Evolutionary conservation across 2,888 invertebrate species (phyloP), one percentile per base, ranked within the genome.

Genomic region (Spisula solida): DNA sequence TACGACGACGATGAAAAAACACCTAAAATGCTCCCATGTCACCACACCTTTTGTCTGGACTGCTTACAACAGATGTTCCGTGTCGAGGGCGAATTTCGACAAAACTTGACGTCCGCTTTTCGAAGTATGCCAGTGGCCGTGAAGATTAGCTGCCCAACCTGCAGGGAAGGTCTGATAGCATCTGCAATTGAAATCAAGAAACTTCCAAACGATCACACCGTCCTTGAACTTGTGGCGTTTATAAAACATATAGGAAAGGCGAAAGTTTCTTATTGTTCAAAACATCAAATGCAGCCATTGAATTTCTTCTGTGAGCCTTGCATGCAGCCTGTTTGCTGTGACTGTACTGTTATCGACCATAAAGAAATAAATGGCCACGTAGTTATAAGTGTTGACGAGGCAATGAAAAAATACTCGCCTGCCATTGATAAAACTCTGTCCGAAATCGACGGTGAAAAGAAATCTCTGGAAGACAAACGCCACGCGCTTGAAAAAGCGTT

Each of bases 11-110:
- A 93, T 55, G 96, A 96, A 89, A 96, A 96, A 90, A 91, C 95
- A 66, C 96, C 96, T 47, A 96, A 96, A 92, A 96, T 96, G 94
- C 93, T 96, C 25, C 96, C 96, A 25, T 96, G 96, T 88, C 96
- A 96, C 85, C 96, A 96, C 93, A 96, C 96, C 1, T 96, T 96
- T 93, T 96, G 96, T 90, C 93, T 96, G 87, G 95, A 96, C 66
- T 96, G 96, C 81, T 94, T 96, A 18, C 93, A 95, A 88, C 95
- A 96, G 92, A 95, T 96, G 95, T 95, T 95, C 89, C 93, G 95
- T 6, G 95, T 95, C 20, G 95, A 95, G 88, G 95, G 95, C 4
- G 95, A 95, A 87, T 95, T 94, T 86, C 89, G 95, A 20, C 95
- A 95, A 85, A 94, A 94, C 8, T 91, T 95, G 34, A 95, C 95